Conservation (phyloP, 1,140 invertebrate genomes). For the Drosophila sp. region DNA sequence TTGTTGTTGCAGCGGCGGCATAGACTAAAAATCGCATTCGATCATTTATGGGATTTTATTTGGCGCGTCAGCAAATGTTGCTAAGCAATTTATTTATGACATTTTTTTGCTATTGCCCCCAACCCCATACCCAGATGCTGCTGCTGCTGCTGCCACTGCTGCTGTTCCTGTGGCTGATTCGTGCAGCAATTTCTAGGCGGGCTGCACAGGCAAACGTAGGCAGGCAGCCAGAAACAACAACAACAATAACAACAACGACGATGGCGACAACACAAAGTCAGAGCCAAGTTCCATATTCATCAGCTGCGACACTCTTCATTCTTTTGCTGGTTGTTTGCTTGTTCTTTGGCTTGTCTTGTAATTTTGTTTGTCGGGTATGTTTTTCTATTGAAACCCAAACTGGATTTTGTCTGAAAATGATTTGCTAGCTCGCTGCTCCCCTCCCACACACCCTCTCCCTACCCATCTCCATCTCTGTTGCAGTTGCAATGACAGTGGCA, state of each 20-base stretch:
- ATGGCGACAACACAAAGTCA: constrained; percentile 55
- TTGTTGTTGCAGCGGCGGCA: constrained; percentile 47
- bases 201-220: constrained; percentile 1
- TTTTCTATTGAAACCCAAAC: constrained; percentile 79
- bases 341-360: constrained; percentile 68
- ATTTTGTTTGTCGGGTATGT: constrained; percentile 59
- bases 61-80: constrained; percentile 83
- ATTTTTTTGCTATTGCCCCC: constrained; percentile 64
- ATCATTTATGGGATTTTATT: constrained; percentile 83
- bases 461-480: not conserved
- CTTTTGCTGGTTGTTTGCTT: constrained; percentile 52
- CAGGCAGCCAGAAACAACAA: not conserved
- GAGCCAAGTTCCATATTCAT: constrained; percentile 79
- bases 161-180: constrained; percentile 53
- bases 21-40: constrained; percentile 82
- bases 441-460: not conserved
- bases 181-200: constrained; percentile 71
- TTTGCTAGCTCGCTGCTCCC: constrained; percentile 35
- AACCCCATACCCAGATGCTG: constrained; percentile 4
- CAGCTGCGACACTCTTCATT: constrained; percentile 79
- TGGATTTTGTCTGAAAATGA: constrained; percentile 72
- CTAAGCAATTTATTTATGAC: constrained; percentile 82
- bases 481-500: not conserved
- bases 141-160: constrained; percentile 26
- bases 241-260: not conserved